Percentiles rank a stretch among this genome's conserved stretches.
These are phyloP conservation scores for Drosophila athabasca DNA, from an alignment of 1,140 invertebrate genomes.

Conservation along the genomic window DNA sequence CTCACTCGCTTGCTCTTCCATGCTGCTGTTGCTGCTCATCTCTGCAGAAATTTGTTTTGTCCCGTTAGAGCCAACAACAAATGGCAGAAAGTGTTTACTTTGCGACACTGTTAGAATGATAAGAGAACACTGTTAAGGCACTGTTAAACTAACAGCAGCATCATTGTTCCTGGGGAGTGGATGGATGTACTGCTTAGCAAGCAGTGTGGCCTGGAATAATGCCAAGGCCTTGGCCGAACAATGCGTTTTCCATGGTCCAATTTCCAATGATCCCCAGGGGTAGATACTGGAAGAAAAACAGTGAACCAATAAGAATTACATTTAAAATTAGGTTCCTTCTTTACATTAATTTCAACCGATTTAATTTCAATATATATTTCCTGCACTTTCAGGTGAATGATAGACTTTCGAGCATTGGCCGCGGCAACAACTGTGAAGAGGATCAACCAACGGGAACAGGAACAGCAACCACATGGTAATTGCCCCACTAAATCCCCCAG, in stretches of 20 bases:
- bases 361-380: constrained; percentile 14
- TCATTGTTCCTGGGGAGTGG: background rate
- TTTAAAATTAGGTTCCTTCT: no score
- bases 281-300: no score
- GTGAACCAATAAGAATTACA: background rate
- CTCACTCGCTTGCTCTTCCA: constrained; percentile 5
- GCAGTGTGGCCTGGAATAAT: no score
- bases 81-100: no score
- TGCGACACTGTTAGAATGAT: no score
- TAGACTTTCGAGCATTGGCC: background rate
- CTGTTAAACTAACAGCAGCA: constrained; percentile 3
- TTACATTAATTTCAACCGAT: background rate
- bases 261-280: no score
- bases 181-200: no score
- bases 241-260: no score
- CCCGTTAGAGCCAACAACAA: background rate
- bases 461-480: constrained; percentile 57
- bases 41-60: constrained; percentile 10
- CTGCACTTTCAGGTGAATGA: constrained; percentile 23
- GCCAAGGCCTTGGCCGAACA: no score
- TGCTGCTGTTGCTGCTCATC: no score
- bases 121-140: no score
- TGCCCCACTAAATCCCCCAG: constrained; percentile 34
- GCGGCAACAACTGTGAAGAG: constrained; percentile 3
- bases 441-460: background rate